These are phyloP conservation scores for Okamejei kenojei DNA, from an alignment of 2,797 vertebrate genomes.

Conservation along the genomic window DNA sequence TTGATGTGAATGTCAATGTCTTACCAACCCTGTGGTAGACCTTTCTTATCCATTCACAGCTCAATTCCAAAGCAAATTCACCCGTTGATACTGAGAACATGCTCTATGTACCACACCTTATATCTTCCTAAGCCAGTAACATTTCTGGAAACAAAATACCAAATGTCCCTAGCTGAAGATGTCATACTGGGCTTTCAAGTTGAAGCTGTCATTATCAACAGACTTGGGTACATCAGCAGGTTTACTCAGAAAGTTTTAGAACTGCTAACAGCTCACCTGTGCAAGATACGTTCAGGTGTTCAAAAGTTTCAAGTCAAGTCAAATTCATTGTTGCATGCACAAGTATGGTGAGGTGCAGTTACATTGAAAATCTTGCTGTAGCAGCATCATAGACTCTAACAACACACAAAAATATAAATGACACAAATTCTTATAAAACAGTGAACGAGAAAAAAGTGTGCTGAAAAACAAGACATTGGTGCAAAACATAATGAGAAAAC, in stretches of 20 bases:
- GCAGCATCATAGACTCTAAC: background rate
- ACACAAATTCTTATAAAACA: too few relatives aligned
- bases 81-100: too few relatives aligned
- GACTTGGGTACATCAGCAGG: background rate
- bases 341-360: too few relatives aligned
- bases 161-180: background rate
- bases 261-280: background rate
- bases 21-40: background rate
- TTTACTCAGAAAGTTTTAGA: background rate
- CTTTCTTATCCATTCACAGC: background rate
- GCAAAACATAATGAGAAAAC: too few relatives aligned
- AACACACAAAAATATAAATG: too few relatives aligned
- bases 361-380: too few relatives aligned
- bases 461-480: too few relatives aligned
- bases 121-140: background rate
- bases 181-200: background rate
- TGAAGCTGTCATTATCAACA: background rate
- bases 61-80: background rate
- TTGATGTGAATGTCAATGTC: background rate
- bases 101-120: background rate
- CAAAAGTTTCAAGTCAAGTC: background rate
- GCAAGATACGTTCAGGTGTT: background rate
- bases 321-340: too few relatives aligned
- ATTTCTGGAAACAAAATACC: background rate
- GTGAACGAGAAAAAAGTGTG: too few relatives aligned